Evolutionary conservation across 92 coral and sea anemone species (phyloP), one percentile per base, ranked within the genome.

Genomic region (Porites evermanni): DNA sequence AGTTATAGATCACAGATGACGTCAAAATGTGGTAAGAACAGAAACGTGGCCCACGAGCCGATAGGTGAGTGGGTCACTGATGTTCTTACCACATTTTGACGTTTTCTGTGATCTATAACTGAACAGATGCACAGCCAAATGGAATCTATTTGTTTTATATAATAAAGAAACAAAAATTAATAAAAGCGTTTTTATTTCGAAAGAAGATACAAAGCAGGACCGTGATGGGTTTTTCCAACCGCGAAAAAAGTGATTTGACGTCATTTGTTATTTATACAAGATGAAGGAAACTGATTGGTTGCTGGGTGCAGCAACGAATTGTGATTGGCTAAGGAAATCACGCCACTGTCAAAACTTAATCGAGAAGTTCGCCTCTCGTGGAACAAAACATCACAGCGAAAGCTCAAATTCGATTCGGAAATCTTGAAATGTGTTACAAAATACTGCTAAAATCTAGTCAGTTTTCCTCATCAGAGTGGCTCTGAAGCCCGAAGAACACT

Each of bases 301-400:
- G 24, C 58, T 78, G 60, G 24, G 82, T 51, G 18, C 60, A 53
- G 69, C 82, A 78, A 78, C 58, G 82, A 78, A 78, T 53, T 78
- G 82, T 78, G 82, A 78, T 78, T 78, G 82, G 82, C 64, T 68
- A 56, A 79, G 83, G 64, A 79, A 79, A 71, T 71, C 58, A 71
- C 76, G 76, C 76, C 56, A 50, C 76, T 2, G 76, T 71, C 58
- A 53, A 26, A 26, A 26, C 29, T 26, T 26, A 26, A 26, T 26
- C 29, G 29, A 26, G 47, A 70, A 26, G 29, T 26, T 26, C 29
- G 29, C 29, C 29, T 26, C 1, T 26, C 29, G 1, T 26, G 29
- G 29, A 26, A 26, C 29, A 26, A 26, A 26, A 26, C 29, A 26
- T 26, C 29, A 26, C 29, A 26, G 29, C 29, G 29, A 26, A 26